Conservation (phyloP, 64 coral and sea anemone genomes). For the Actinia tenebrosa region DNA sequence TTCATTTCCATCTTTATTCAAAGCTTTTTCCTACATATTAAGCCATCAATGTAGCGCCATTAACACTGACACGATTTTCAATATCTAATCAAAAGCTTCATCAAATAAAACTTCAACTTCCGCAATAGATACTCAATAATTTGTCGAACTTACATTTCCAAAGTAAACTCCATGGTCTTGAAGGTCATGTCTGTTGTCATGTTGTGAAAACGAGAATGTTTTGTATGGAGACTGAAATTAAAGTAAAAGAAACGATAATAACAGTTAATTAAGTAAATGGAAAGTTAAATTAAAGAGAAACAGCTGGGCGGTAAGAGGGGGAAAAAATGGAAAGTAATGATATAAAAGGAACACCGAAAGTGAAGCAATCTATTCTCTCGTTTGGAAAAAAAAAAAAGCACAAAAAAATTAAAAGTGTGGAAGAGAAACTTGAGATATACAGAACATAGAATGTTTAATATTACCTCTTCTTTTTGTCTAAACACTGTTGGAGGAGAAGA, state of each 20-base stretch:
- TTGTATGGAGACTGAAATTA: constrained; percentile 50
- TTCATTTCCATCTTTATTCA: too few species aligned
- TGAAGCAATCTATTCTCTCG: too few species aligned
- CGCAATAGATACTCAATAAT: not conserved
- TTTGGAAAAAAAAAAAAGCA: too few species aligned
- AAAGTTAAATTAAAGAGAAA: not conserved
- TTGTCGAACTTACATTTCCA: constrained; percentile 71
- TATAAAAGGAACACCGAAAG: too few species aligned
- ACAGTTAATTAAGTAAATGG: not conserved
- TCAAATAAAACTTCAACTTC: not conserved
- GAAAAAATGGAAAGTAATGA: too few species aligned
- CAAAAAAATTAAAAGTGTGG: too few species aligned
- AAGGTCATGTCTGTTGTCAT: constrained; percentile 80
- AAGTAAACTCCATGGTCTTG: constrained; percentile 87
- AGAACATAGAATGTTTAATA: not conserved
- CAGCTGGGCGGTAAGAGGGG: too few species aligned
- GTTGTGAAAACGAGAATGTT: constrained; percentile 66
- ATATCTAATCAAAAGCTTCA: not conserved
- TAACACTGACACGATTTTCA: not conserved
- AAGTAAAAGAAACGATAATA: not conserved
- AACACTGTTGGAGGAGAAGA: constrained; percentile 51
- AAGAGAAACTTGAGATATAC: not conserved
- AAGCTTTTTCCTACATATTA: too few species aligned
- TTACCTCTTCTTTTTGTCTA: constrained; percentile 72
- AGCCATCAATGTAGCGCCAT: not conserved